These are phyloP conservation scores for Lepas anatifera DNA, from an alignment of 2,888 invertebrate species.

Conservation along the genomic window DNA sequence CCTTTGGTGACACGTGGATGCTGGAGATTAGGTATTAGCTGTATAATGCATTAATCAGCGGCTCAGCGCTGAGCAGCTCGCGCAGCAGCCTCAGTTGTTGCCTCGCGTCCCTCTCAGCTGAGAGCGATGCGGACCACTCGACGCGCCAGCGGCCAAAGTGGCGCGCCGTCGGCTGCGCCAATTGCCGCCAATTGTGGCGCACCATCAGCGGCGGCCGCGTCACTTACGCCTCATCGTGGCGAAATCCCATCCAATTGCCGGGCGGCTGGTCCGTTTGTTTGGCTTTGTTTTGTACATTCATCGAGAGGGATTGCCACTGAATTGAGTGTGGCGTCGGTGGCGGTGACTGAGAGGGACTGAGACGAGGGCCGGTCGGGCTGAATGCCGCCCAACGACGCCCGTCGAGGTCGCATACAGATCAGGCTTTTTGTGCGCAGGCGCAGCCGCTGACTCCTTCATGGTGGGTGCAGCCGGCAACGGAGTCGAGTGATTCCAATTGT, in stretches of 20 bases:
- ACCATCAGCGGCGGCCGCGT: not conserved
- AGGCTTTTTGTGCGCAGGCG: conserved; percentile 1
- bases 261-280: not conserved
- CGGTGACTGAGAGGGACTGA: not conserved
- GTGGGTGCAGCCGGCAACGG: not conserved
- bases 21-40: too few relatives aligned
- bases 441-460: not conserved
- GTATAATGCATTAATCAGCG: too few relatives aligned
- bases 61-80: not conserved
- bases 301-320: not conserved
- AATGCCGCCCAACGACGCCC: too few relatives aligned
- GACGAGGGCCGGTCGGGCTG: conserved; percentile 6
- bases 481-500: not conserved
- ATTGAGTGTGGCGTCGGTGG: not conserved
- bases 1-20: too few relatives aligned
- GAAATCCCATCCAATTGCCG: not conserved
- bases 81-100: too few relatives aligned
- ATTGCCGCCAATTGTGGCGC: not conserved
- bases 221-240: not conserved
- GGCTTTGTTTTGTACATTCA: conserved; percentile 12
- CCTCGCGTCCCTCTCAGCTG: not conserved
- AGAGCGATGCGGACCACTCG: not conserved
- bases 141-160: not conserved
- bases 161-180: not conserved
- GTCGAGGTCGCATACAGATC: too few relatives aligned